Base-by-base conservation (phyloP, 2,888 invertebrate genomes). In the Camponotus fellah region DNA sequence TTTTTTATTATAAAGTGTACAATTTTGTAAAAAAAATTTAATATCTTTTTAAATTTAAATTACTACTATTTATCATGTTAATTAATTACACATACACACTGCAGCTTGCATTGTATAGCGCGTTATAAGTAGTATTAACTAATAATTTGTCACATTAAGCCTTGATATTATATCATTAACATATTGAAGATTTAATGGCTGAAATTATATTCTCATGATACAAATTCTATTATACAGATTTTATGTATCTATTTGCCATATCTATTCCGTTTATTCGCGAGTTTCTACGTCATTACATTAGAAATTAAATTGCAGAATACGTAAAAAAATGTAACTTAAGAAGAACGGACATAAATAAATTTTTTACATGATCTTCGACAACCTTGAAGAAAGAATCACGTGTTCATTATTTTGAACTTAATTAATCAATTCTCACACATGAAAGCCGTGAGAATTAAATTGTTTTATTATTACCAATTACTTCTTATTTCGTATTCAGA, bases 401-500 rank as follows among this genome's bases (percentile, higher is more conserved):
- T 6, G 10, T 71, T 75, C 26, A 37, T 32, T 43, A n/a, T 72
- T 37, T 72, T 60, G 26, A 17, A 34, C 37, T 60, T 21, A 12
- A 68, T 60, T 32, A 56, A 71, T 34, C 43, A 68, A 14, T 21
- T 58, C 56, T 8, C 46, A 26, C 64, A 10, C 14, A 53, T 21
- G n/a, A 2, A 12, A n/a, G 21, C 21, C 34, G 12, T 17, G 46
- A 37, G 40, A 71, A 34, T 12, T 71, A 40, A 58, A 37, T 37
- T 62, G 46, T 34, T 17, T 80, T 12, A 49, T 80, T 46, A 69
- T 71, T 71, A 72, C 37, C 46, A 46, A 79, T 21, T 34, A 58
- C 43, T 69, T 79, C 34, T 69, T 69, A 46, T 12, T 5, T 60
- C 12, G 9, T 26, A 60, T 62, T 62, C 8, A 43, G 2, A 10